Percentiles rank a stretch among this genome's conserved stretches.
Evolutionary conservation across 1,140 invertebrate species (phyloP).

Genomic region (Orussus abietinus): DNA sequence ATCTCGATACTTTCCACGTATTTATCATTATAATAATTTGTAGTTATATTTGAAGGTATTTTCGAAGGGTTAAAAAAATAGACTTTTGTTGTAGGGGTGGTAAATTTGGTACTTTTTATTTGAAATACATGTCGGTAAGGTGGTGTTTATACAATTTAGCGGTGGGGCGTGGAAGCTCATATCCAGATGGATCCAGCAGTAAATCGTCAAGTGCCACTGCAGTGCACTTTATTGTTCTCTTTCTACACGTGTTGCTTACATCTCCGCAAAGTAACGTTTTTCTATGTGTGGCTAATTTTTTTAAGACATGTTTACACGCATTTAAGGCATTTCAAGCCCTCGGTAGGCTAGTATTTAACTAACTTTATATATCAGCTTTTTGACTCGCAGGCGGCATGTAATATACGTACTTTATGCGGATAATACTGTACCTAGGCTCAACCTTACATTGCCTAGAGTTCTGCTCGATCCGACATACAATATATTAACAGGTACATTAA

Average conservation of each 20-base stretch:
- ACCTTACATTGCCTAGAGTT: slow-evolving; percentile 18
- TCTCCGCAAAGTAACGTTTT: slow-evolving; percentile 21
- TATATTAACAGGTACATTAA: too few relatives aligned
- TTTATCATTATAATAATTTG: too few relatives aligned
- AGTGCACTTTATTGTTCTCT: slow-evolving; percentile 1
- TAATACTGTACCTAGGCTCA: slow-evolving; percentile 18
- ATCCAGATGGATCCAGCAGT: background rate
- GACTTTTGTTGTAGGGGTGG: background rate
- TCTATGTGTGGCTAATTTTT: slow-evolving; percentile 15
- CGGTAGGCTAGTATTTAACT: slow-evolving; percentile 20
- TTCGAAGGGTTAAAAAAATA: background rate
- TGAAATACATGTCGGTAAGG: too few relatives aligned
- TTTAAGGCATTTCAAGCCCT: slow-evolving; percentile 23
- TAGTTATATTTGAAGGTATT: background rate
- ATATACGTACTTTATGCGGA: slow-evolving; percentile 16
- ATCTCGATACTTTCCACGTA: too few relatives aligned
- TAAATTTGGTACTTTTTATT: background rate
- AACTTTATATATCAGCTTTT: too few relatives aligned
- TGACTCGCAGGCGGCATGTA: too few relatives aligned
- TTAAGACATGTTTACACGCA: slow-evolving; percentile 13
- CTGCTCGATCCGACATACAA: too few relatives aligned
- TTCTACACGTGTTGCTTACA: slow-evolving; percentile 3
- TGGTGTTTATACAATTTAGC: too few relatives aligned
- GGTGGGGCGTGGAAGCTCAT: too few relatives aligned
- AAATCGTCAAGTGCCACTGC: background rate